These are phyloP conservation scores for Micrastur ruficollis DNA, from an alignment of 2,797 vertebrate genomes.

Conservation along the genomic window DNA sequence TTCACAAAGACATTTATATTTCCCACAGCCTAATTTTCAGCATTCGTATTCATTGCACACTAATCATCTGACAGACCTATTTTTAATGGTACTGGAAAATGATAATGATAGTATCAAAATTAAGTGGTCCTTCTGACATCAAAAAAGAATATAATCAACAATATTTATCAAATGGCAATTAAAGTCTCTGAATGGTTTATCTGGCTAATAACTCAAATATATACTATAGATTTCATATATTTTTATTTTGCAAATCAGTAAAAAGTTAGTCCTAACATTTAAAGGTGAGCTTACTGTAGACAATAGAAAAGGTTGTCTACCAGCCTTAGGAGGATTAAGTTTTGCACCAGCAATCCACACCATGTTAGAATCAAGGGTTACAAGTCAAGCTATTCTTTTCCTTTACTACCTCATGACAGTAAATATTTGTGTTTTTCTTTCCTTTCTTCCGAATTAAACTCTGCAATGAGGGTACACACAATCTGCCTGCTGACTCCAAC, in stretches of 20 bases:
- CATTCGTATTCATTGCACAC: neutral
- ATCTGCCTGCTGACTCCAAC: neutral
- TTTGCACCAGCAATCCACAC: neutral
- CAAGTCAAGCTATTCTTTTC: neutral
- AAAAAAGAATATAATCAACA: neutral
- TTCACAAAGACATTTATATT: neutral
- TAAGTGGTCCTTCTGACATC: neutral
- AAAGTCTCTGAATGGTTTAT: neutral
- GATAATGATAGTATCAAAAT: neutral
- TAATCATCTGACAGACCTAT: neutral
- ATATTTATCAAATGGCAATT: neutral
- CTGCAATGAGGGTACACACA: neutral
- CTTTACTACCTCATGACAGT: neutral
- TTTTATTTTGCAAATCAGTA: neutral
- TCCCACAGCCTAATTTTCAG: neutral
- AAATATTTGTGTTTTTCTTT: neutral
- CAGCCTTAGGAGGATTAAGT: neutral
- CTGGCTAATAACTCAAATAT: neutral
- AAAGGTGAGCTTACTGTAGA: neutral
- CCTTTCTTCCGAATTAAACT: neutral
- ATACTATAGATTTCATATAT: neutral
- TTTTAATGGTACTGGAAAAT: neutral
- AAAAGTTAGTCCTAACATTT: neutral
- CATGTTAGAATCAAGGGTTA: neutral
- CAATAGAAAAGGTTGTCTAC: neutral